phyloP scores from a whole-genome alignment of 2,797 vertebrate species.

The Rhynchotus rufescens region DNA sequence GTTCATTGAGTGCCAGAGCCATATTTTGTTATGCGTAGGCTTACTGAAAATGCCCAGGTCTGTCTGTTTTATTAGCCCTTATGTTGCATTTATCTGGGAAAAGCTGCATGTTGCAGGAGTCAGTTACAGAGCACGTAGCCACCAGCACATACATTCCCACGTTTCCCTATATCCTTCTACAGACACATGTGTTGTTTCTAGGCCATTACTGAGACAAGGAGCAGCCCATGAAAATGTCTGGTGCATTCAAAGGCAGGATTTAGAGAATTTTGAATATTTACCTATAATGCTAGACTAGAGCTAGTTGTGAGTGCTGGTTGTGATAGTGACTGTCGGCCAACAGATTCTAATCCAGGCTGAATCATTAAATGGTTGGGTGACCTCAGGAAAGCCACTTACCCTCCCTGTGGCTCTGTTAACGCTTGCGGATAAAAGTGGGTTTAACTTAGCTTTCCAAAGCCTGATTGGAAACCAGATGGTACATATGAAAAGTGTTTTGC shows the following conservation, averaged over 20 bases:
- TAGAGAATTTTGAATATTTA: not conserved
- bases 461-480: constrained; percentile 41
- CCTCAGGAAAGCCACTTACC: constrained; percentile 24
- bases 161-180: not conserved
- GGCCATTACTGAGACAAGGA: not conserved
- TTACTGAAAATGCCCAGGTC: not conserved
- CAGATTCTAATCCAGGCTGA: constrained; percentile 32
- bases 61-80: not conserved
- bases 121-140: not conserved
- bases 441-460: constrained; percentile 32
- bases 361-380: constrained; percentile 11
- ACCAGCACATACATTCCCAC: not conserved
- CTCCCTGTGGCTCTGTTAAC: not conserved
- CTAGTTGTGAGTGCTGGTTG: not conserved
- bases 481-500: not conserved
- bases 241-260: not conserved
- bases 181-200: not conserved
- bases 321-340: not conserved
- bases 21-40: fast-evolving
- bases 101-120: not conserved
- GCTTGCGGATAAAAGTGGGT: constrained; percentile 7
- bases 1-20: not conserved
- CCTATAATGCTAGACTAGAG: not conserved
- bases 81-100: not conserved
- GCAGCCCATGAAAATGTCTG: not conserved